Conservation (phyloP, 2,113 vertebrate genomes). For the Heterochromis multidens region DNA sequence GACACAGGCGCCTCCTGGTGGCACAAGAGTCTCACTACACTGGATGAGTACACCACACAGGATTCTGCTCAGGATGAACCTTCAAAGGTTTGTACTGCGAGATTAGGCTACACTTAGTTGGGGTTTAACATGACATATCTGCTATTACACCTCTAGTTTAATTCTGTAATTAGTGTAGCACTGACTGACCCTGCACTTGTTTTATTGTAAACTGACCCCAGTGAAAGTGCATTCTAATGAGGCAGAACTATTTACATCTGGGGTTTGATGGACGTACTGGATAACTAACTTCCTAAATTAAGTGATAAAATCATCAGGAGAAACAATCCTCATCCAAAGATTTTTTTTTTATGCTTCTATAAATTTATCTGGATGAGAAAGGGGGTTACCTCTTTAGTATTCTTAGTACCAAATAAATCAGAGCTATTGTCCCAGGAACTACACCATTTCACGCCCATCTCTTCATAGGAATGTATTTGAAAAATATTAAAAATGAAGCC, state of each 20-base stretch:
- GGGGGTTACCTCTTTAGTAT: no score
- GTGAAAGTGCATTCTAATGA: background rate
- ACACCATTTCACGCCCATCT: background rate
- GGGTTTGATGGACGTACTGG: no score
- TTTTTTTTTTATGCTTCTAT: background rate
- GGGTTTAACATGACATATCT: background rate
- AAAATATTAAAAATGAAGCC: background rate
- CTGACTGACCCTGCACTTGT: background rate
- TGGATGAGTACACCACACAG: no score
- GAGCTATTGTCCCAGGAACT: background rate
- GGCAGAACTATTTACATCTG: no score
- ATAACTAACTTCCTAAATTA: background rate
- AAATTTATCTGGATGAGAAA: background rate
- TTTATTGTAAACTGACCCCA: background rate
- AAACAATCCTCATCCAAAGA: background rate
- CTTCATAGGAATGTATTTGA: background rate
- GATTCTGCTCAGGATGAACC: background rate
- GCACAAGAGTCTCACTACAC: background rate
- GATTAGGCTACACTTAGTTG: background rate
- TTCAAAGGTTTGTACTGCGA: background rate
- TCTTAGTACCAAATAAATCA: background rate
- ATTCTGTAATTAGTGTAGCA: background rate
- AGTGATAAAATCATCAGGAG: background rate
- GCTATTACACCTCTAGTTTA: background rate
- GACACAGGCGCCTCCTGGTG: background rate